A percentile compares a stretch with the other conserved stretches of the same genome.
Evolutionary conservation across 2,113 vertebrate genomes (phyloP).

Genomic region (Melanerpes aurifrons): DNA sequence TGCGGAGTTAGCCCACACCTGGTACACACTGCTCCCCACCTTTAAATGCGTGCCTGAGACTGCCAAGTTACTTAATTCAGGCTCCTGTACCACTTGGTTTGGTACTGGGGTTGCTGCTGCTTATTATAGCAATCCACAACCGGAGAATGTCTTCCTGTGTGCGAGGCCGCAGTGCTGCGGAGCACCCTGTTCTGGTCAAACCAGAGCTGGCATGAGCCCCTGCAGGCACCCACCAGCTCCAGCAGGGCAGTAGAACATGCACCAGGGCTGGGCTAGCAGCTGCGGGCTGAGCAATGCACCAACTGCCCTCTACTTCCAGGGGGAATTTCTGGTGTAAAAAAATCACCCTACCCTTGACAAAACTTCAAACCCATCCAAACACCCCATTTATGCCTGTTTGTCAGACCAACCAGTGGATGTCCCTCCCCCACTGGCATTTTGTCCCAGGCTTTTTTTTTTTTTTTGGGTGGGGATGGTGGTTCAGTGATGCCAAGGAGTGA

Average conservation of each 20-base stretch:
- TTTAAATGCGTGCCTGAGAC: not conserved
- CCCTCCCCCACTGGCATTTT: not conserved
- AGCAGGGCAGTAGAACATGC: rapidly evolving
- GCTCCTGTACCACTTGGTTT: not conserved
- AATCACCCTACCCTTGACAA: not conserved
- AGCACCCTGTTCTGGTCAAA: not conserved
- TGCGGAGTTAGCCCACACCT: not conserved
- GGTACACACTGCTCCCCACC: not conserved
- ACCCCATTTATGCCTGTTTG: not conserved
- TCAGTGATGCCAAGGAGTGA: rapidly evolving
- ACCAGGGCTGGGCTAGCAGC: not conserved
- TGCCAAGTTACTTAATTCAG: not conserved
- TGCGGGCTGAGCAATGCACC: rapidly evolving
- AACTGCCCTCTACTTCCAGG: not conserved
- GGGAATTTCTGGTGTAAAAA: not conserved
- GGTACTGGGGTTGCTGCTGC: not conserved
- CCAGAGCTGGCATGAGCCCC: not conserved
- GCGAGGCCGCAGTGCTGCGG: rapidly evolving
- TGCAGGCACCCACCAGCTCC: not conserved
- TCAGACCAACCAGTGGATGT: not conserved
- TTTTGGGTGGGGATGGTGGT: no score
- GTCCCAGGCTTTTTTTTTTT: not conserved
- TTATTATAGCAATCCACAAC: not conserved
- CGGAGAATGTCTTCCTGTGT: not conserved
- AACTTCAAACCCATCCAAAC: not conserved